Evolutionary conservation across 1,140 invertebrate species (phyloP).

Genomic region (Centruroides vittatus): DNA sequence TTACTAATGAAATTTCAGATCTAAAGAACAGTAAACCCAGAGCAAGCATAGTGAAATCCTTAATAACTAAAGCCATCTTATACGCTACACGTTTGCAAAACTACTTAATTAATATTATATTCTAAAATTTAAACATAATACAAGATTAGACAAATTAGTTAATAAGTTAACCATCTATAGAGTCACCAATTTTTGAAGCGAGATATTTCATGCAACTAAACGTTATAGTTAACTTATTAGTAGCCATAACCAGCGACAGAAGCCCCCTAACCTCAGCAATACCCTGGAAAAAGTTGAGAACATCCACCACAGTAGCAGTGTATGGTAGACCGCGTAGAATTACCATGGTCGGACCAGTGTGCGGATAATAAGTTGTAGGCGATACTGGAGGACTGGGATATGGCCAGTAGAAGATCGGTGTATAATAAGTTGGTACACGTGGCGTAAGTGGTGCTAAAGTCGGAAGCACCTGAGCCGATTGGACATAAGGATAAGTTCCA

Average conservation of each 20-base stretch:
- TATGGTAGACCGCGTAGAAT: constrained; percentile 35
- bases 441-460: constrained; percentile 36
- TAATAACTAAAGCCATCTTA: too few relatives aligned
- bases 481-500: constrained; percentile 29
- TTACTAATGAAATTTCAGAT: too few relatives aligned
- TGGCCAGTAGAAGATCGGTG: constrained; percentile 65
- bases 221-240: neutral
- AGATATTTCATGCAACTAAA: neutral
- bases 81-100: too few relatives aligned
- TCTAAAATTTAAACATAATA: too few relatives aligned
- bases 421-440: constrained; percentile 32
- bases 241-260: constrained; percentile 3
- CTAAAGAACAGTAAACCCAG: too few relatives aligned
- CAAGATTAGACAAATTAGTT: too few relatives aligned
- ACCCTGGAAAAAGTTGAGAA: constrained; percentile 34
- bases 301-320: constrained; percentile 25
- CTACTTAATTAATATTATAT: too few relatives aligned
- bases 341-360: constrained; percentile 35
- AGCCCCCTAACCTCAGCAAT: constrained; percentile 32
- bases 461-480: constrained; percentile 30
- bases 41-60: too few relatives aligned
- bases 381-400: constrained; percentile 85
- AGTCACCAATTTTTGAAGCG: neutral
- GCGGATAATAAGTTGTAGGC: constrained; percentile 63
- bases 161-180: neutral